Evolutionary conservation across 2,113 vertebrate genomes (phyloP).

Genomic region (Tragelaphus imberbis): DNA sequence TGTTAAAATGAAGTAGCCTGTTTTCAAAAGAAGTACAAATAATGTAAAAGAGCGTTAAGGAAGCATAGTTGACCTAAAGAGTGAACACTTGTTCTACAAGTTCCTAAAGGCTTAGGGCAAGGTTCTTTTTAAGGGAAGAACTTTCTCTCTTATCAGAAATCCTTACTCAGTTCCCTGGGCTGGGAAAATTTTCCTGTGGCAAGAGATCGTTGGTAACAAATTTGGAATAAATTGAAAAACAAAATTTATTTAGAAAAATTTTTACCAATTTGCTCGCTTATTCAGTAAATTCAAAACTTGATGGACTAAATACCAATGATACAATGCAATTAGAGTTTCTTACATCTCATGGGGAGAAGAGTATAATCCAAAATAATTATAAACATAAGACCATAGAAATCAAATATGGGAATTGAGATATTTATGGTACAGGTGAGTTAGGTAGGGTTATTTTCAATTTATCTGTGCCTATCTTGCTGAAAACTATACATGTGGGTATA

Average conservation of each 20-base stretch:
- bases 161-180: neutral
- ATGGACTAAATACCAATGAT: neutral
- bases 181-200: neutral
- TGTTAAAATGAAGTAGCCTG: neutral
- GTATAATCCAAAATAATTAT: neutral
- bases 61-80: neutral
- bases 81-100: neutral
- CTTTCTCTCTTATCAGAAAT: neutral
- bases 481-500: neutral
- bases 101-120: neutral
- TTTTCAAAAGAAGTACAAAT: conserved; percentile 10
- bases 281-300: neutral
- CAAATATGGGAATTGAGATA: neutral
- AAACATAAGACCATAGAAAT: neutral
- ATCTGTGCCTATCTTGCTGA: neutral
- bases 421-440: neutral
- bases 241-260: conserved; percentile 13
- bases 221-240: conserved; percentile 26
- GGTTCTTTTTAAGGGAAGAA: neutral
- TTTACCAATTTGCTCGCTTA: conserved; percentile 11
- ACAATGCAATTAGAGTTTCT: neutral
- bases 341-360: neutral
- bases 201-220: neutral
- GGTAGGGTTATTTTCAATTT: neutral
- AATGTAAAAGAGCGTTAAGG: neutral